Evolutionary conservation across 2,888 invertebrate genomes (phyloP).

Genomic region (Apamea anceps): DNA sequence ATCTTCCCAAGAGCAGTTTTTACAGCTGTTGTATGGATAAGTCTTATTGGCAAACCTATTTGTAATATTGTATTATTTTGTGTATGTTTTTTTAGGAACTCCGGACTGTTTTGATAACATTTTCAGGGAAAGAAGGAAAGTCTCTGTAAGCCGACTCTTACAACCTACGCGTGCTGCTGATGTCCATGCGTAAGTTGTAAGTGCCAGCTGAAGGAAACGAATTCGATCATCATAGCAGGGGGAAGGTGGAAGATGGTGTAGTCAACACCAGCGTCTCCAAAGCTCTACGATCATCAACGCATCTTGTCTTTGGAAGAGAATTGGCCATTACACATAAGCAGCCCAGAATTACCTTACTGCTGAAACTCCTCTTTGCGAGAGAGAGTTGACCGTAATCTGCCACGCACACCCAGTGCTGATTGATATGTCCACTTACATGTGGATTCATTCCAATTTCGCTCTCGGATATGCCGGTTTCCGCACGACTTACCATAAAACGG

Average conservation of each 20-base stretch:
- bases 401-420: no score
- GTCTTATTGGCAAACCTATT: not conserved
- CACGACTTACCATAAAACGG: not conserved
- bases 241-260: not conserved
- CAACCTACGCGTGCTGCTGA: constrained; percentile 38
- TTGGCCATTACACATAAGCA: not conserved
- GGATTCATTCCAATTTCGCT: not conserved
- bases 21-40: not conserved
- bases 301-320: not conserved
- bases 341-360: not conserved
- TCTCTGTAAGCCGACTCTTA: constrained; percentile 45
- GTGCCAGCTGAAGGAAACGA: constrained; percentile 37
- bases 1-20: not conserved
- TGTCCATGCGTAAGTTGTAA: constrained; percentile 49
- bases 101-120: not conserved
- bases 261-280: not conserved
- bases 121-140: constrained; percentile 8
- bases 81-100: not conserved
- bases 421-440: not conserved
- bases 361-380: not conserved
- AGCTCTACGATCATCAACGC: not conserved
- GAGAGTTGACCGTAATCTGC: not conserved
- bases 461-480: not conserved
- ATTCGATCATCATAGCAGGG: not conserved
- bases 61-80: not conserved